Evolutionary conservation across 2,113 vertebrate species (phyloP), one percentile per base, ranked within the genome.

Genomic region (Prinia subflava): DNA sequence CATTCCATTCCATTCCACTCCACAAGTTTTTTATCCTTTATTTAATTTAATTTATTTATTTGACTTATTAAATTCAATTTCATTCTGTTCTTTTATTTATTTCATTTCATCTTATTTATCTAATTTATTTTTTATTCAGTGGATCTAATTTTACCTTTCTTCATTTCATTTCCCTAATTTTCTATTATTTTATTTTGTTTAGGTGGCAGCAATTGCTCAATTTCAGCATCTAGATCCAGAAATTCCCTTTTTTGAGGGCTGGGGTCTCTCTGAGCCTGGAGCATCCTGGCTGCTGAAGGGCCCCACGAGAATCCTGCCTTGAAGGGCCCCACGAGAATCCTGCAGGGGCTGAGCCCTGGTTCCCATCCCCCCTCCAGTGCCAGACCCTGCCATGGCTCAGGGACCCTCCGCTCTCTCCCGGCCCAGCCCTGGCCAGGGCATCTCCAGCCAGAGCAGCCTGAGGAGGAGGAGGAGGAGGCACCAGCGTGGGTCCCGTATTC

Each of bases 111-210:
- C 20, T 44, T 30, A n/a, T 42, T 70, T 42, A 15, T 10, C 17
- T 44, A 6, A 25, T 44, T 44, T 37, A 2, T 37, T 27, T 60
- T 39, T 27, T 15, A 17, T 53, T 37, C 0, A 9, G 0, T 46
- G 6, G 9, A 27, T 8, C 18, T 46, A 2, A 35, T 52, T 42
- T 60, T 16, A 25, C 53, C 10, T 25, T 24, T 25, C 10, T 24
- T 73, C 16, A 35, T 52, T 70, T 50, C 2, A 35, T 31, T 47
- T 19, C 13, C 13, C 39, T 39, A 2, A 7, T 56, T 74, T 64
- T 33, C 1, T 28, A 1, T 21, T 14, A 10, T 35, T 53, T 37
- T 6, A 15, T 82, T 53, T 18, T 19, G 12, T 44, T 41, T 31
- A 6, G 49, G 47, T 3, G 13, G 49, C 50, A 69, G 35, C 33